phyloP scores from a whole-genome alignment of 2,888 invertebrate species.

The Linnaemya vulpina region DNA sequence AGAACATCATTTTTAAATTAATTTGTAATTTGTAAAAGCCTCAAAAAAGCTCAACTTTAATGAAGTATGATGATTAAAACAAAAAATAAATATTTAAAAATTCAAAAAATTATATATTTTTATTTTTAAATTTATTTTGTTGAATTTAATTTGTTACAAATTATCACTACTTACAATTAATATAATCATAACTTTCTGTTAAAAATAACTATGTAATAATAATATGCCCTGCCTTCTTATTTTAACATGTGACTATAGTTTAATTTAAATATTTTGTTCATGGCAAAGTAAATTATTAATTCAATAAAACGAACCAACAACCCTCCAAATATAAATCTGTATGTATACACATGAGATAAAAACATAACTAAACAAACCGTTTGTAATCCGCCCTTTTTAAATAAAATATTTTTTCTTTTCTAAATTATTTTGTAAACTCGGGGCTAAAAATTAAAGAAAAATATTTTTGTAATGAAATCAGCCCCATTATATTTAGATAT shows the following conservation, averaged over 20 bases:
- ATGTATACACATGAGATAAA: not conserved
- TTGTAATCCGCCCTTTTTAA: constrained; percentile 52
- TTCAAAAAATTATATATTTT: constrained; percentile 27
- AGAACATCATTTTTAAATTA: constrained; percentile 48
- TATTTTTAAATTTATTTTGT: constrained; percentile 62
- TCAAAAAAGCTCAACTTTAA: constrained; percentile 65
- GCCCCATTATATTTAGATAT: constrained; percentile 45
- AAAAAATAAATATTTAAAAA: constrained; percentile 31
- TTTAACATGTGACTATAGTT: constrained; percentile 36
- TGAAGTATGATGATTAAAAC: constrained; percentile 52
- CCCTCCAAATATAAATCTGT: constrained; percentile 45
- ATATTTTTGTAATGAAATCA: constrained; percentile 67
- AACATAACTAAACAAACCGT: constrained; percentile 39
- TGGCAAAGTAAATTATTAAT: constrained; percentile 33
- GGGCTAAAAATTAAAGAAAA: constrained; percentile 55
- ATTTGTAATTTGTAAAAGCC: constrained; percentile 57
- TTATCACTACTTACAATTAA: constrained; percentile 53
- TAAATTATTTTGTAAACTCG: constrained; percentile 19
- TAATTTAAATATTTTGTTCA: constrained; percentile 21
- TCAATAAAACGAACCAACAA: constrained; percentile 32
- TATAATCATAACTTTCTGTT: constrained; percentile 37
- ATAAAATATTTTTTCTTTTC: constrained; percentile 6
- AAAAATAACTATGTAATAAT: constrained; percentile 24
- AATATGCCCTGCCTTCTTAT: constrained; percentile 47
- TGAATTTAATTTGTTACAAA: constrained; percentile 70